These are phyloP conservation scores for Chaetodon auriga DNA, from an alignment of 2,113 vertebrate genomes.

Conservation along the genomic window DNA sequence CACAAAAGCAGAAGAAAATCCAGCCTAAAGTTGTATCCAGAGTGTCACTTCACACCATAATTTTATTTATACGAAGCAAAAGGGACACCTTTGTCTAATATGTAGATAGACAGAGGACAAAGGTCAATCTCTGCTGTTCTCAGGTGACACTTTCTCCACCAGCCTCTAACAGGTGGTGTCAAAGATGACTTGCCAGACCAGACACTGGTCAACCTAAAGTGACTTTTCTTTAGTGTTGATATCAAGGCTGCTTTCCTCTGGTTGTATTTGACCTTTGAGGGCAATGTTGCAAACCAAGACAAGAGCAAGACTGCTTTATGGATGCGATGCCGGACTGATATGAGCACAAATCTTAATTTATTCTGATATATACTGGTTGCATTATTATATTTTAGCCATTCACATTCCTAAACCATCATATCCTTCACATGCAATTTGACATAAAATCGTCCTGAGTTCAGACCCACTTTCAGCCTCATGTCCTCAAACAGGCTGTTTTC, in stretches of 20 bases:
- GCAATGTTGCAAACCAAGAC: too few species aligned
- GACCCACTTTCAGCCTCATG: neutral
- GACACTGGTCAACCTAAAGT: too few species aligned
- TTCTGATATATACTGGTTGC: too few species aligned
- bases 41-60: neutral
- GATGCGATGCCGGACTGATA: too few species aligned
- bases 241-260: too few species aligned
- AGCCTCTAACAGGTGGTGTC: neutral
- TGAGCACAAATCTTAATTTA: too few species aligned
- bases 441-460: neutral
- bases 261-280: too few species aligned
- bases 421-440: neutral
- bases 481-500: neutral
- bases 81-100: too few species aligned
- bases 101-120: neutral
- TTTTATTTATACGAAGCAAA: neutral
- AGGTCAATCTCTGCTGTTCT: neutral
- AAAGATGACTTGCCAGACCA: neutral
- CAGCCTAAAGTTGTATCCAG: neutral
- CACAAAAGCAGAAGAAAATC: constrained; percentile 9
- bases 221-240: too few species aligned
- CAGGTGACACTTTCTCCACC: neutral
- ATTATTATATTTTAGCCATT: too few species aligned
- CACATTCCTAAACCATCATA: neutral
- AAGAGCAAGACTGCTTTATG: too few species aligned